Conservation (phyloP, 1,140 invertebrate species). For the Rhyacophila brunnea region DNA sequence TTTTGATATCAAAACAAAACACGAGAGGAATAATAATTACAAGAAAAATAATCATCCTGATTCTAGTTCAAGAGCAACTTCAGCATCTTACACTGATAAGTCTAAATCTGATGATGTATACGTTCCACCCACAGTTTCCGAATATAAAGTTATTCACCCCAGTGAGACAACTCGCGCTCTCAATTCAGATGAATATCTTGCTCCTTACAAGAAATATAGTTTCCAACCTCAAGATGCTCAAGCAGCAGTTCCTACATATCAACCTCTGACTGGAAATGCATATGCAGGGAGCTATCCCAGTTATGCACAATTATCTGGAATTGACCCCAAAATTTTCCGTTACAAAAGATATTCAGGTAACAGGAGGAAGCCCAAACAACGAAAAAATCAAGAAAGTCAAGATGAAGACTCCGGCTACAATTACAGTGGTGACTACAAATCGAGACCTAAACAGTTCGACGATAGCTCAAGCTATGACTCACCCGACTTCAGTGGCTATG, state of each 20-base stretch:
- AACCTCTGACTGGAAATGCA: constrained; percentile 36
- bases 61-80: constrained; percentile 27
- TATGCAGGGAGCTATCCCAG: constrained; percentile 43
- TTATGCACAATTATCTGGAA: constrained; percentile 51
- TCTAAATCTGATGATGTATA: constrained; percentile 44
- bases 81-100: constrained; percentile 43
- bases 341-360: constrained; percentile 29
- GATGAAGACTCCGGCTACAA: constrained; percentile 45
- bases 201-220: constrained; percentile 32
- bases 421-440: constrained; percentile 49
- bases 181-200: constrained; percentile 21
- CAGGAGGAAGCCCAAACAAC: constrained; percentile 12
- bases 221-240: constrained; percentile 19
- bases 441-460: constrained; percentile 51
- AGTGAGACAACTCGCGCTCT: constrained; percentile 5
- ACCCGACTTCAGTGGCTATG: constrained; percentile 33
- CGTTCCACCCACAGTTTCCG: constrained; percentile 36
- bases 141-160: constrained; percentile 9
- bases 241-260: constrained; percentile 9
- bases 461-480: constrained; percentile 50
- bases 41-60: constrained; percentile 37
- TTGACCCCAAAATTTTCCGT: constrained; percentile 23
- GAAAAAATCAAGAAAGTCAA: constrained; percentile 27
- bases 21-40: constrained; percentile 47
- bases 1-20: constrained; percentile 49